phyloP scores from a whole-genome alignment of 2,797 vertebrate species.

The Syndactyla subalaris region DNA sequence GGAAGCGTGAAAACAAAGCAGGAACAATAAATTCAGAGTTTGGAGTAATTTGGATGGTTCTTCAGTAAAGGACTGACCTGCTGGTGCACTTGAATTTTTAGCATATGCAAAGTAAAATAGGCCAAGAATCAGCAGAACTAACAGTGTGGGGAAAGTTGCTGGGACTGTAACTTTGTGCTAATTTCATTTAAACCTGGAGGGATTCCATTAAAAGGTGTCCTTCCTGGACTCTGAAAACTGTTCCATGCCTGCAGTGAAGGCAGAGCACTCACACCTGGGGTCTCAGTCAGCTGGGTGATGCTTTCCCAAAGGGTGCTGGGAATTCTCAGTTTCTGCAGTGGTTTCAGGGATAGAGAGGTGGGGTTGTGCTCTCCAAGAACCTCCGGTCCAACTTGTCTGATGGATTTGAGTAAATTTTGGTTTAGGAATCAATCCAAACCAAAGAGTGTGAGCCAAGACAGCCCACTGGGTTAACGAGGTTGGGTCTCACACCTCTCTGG shows the following conservation, averaged over 20 bases:
- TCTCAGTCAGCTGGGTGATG: neutral
- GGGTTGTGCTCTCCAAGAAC: neutral
- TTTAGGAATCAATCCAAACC: neutral
- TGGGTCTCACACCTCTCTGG: fast-evolving
- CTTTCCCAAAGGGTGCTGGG: neutral
- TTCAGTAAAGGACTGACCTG: neutral
- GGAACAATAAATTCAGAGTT: neutral
- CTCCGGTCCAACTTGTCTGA: neutral
- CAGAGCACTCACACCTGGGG: neutral
- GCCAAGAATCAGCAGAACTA: neutral
- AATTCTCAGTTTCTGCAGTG: neutral
- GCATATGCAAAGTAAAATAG: neutral
- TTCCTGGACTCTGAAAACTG: neutral
- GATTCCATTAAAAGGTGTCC: neutral
- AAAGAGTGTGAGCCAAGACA: neutral
- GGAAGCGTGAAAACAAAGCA: neutral
- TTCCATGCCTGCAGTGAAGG: neutral
- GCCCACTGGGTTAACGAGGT: fast-evolving
- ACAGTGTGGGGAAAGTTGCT: neutral
- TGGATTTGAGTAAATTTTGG: neutral
- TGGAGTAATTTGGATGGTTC: neutral
- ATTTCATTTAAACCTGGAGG: neutral
- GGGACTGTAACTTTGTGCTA: neutral
- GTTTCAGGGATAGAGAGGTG: neutral
- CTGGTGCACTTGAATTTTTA: neutral